Evolutionary conservation across 2,113 vertebrate genomes (phyloP).

Genomic region (Pterocles burchelli): DNA sequence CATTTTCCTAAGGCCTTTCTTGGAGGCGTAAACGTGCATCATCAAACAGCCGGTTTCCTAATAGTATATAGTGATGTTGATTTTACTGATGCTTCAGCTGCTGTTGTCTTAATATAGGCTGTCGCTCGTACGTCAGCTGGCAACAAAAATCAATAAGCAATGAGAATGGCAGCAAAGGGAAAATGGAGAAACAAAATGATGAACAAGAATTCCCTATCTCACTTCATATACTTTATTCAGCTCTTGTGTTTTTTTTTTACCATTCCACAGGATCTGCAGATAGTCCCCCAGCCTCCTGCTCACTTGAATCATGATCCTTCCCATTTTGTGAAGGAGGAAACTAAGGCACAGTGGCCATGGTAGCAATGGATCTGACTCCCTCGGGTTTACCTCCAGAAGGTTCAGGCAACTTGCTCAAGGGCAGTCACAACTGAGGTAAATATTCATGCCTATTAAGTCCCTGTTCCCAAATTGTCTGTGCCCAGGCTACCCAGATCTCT

Average conservation of each 20-base stretch:
- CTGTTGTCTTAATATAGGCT: constrained; percentile 70
- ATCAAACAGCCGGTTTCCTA: constrained; percentile 20
- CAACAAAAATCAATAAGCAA: constrained; percentile 75
- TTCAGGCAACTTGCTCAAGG: neutral
- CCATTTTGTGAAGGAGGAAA: neutral
- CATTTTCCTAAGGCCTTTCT: constrained; percentile 10
- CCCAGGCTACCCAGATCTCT: neutral
- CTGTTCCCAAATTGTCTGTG: neutral
- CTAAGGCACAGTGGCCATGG: neutral
- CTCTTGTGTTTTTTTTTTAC: neutral
- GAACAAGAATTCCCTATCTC: neutral
- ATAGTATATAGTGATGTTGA: constrained; percentile 7
- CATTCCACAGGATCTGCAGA: neutral
- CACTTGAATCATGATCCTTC: fast-evolving
- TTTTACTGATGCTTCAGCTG: constrained; percentile 59
- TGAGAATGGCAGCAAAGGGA: constrained; percentile 60
- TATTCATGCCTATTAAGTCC: neutral
- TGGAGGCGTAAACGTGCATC: neutral
- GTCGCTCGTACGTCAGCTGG: constrained; percentile 55
- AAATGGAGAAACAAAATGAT: constrained; percentile 13
- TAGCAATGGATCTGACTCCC: neutral
- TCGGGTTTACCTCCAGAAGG: neutral
- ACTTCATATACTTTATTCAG: neutral
- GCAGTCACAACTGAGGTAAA: neutral
- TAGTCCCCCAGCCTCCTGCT: neutral